Evolutionary conservation across 2,888 invertebrate genomes (phyloP).

Genomic region (Drosophila paramelanica): DNA sequence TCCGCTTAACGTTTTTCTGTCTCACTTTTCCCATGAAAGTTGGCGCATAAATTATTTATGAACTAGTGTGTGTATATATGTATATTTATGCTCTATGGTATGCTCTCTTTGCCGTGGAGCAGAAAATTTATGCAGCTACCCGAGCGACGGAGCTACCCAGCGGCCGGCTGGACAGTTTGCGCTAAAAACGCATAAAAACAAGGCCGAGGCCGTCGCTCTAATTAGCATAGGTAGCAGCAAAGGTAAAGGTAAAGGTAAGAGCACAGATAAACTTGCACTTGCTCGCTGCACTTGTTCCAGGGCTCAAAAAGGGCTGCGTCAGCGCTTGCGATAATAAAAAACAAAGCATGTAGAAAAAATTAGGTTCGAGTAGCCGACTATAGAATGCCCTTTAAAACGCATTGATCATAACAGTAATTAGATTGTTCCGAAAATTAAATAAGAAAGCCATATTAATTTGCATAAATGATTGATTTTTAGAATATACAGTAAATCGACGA

Average conservation of each 20-base stretch:
- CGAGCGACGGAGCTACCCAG: slow-evolving; percentile 31
- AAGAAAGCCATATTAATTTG: no score
- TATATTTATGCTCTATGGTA: background rate
- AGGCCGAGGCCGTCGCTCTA: slow-evolving; percentile 78
- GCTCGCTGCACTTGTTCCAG: slow-evolving; percentile 55
- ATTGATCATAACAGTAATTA: background rate
- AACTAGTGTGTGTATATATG: slow-evolving; percentile 8
- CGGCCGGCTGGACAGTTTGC: slow-evolving; percentile 58
- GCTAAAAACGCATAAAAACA: slow-evolving; percentile 77
- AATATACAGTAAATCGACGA: no score
- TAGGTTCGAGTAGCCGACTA: background rate
- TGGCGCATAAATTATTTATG: slow-evolving; percentile 69
- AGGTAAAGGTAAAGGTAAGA: slow-evolving; percentile 19
- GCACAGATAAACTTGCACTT: slow-evolving; percentile 46
- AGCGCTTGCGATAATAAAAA: slow-evolving; percentile 43
- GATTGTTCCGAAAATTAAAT: background rate
- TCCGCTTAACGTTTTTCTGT: slow-evolving; percentile 71
- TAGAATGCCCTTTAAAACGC: slow-evolving; percentile 11
- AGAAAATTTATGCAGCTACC: slow-evolving; percentile 74
- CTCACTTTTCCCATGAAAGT: slow-evolving; percentile 72
- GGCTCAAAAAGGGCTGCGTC: slow-evolving; percentile 44
- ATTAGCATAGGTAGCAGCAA: slow-evolving; percentile 66
- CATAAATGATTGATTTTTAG: no score
- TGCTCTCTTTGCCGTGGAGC: slow-evolving; percentile 58
- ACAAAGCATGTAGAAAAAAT: slow-evolving; percentile 13